Evolutionary conservation across 2,797 vertebrate genomes (phyloP).

Genomic region (Myotis planiceps): DNA sequence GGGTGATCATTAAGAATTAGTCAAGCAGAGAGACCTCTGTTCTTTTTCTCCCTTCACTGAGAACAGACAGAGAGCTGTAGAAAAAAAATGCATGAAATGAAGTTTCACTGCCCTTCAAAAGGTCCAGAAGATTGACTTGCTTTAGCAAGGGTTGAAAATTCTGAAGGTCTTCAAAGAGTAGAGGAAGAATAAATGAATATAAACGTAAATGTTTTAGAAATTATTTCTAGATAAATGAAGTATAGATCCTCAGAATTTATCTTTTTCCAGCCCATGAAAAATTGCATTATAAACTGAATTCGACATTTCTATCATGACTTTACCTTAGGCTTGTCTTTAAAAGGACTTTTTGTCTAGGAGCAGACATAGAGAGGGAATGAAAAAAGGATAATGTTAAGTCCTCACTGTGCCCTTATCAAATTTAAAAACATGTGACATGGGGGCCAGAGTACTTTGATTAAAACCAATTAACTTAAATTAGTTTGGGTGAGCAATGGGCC

Average conservation of each 20-base stretch:
- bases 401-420: neutral
- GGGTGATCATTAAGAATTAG: slow-evolving; percentile 20
- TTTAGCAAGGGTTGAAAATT: slow-evolving; percentile 6
- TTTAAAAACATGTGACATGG: neutral
- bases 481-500: neutral
- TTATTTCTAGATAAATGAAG: neutral
- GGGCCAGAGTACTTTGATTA: neutral
- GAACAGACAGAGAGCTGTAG: neutral
- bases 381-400: neutral
- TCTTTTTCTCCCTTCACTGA: neutral
- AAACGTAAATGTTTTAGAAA: neutral
- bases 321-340: neutral
- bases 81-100: neutral
- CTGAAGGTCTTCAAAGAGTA: neutral
- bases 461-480: neutral
- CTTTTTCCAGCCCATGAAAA: neutral
- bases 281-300: neutral
- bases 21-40: slow-evolving; percentile 40
- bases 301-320: neutral
- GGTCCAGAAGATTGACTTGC: neutral
- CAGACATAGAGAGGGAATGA: neutral
- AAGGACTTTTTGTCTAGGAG: neutral
- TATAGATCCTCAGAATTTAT: neutral
- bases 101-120: neutral
- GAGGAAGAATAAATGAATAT: neutral